Evolutionary conservation across 2,113 vertebrate genomes (phyloP).

Genomic region (Chunga burmeisteri): DNA sequence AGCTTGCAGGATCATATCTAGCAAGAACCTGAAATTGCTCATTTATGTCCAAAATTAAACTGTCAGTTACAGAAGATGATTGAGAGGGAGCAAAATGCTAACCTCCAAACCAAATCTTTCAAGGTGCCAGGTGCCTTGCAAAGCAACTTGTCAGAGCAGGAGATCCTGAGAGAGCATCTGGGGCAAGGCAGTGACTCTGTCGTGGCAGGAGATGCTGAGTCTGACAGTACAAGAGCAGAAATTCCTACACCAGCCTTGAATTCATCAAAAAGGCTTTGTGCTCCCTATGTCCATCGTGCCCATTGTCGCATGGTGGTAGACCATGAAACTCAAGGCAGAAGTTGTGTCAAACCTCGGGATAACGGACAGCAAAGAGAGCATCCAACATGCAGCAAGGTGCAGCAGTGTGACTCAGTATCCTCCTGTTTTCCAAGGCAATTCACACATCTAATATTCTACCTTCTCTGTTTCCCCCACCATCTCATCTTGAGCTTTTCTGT

Average conservation of each 20-base stretch:
- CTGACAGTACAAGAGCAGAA: neutral
- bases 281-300: neutral
- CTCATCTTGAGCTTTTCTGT: neutral
- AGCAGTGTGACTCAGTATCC: neutral
- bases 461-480: neutral
- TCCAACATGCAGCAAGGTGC: neutral
- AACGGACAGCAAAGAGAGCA: neutral
- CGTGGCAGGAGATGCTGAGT: neutral
- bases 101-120: neutral
- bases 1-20: neutral
- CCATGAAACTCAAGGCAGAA: neutral
- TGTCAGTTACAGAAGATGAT: neutral
- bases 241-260: neutral
- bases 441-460: neutral
- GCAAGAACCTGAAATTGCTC: neutral
- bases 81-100: neutral
- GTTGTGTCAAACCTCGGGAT: neutral
- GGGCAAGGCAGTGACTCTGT: neutral
- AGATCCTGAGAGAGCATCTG: neutral
- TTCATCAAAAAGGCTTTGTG: neutral
- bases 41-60: neutral
- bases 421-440: neutral
- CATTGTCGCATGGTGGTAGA: fast-evolving
- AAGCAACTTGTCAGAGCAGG: neutral
- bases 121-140: neutral